Base-by-base conservation (phyloP, 2,797 vertebrate species). In the Catharus ustulatus region DNA sequence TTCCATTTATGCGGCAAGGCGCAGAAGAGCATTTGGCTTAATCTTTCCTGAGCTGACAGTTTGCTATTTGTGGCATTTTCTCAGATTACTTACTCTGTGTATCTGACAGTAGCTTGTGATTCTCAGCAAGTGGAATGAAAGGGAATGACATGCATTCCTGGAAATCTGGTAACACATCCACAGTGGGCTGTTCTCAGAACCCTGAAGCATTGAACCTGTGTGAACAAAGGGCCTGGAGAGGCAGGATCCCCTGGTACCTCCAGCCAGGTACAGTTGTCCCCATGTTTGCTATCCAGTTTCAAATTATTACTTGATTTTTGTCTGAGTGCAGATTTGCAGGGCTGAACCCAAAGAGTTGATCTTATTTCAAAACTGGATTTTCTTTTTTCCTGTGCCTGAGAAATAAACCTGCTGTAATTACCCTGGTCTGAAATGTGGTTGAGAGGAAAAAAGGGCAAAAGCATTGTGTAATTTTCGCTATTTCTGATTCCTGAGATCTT, bases 21-120 rank as follows among this genome's bases (percentile, higher is more conserved):
- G 86, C 51, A 24, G 78, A 86, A 91, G 40, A 96, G 55, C 87
- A 84, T 93, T 96, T 93, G 91, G 82, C 52, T 95, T 97, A 97
- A 96, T 93, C 89, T 90, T 57, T 66, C 52, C 79, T 90, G 92
- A 84, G 73, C 89, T 91, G 92, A 95, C 94, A 96, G 94, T 84
- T 93, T 72, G 73, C 94, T 96, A 93, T 96, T 96, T 90, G 92
- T 89, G 89, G 93, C 87, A 69, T 96, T 96, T 97, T 93, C 84
- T 84, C 91, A 81, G 89, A 96, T 92, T 94, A 93, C 69, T 73
- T 63, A 67, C 77, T 55, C 59, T 1, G 6, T 78, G 78, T 81
- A 78, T 84, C 89, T 95, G 94, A 95, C 94, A 95, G 93, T 62
- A 92, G 63, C 77, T 91, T 81, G 78, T 68, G 92, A 94, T 94